Base-by-base conservation (phyloP, 2,888 invertebrate species). In the Eledona agricola region DNA sequence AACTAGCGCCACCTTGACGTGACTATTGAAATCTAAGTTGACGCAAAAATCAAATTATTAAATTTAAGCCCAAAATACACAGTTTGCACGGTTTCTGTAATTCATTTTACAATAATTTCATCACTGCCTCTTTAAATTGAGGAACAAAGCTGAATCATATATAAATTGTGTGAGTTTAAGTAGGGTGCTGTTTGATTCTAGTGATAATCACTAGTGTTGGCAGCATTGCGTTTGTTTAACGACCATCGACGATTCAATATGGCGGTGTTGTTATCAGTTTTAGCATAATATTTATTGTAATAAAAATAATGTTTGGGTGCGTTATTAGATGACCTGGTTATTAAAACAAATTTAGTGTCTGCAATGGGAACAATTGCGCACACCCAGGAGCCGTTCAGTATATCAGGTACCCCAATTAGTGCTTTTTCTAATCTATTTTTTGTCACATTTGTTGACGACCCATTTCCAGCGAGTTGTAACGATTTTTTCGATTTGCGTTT, bases 321-420 rank as follows among this genome's bases (percentile, higher is more conserved):
- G 25, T 45, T 31, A 19, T 19, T 50, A 40, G 15, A 16, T 51
- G 25, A 25, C 4, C 23, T 31, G 9, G 43, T 43, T 43, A 31
- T 43, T 22, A 19, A n/a, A 31, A 29, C 17, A 22, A 38, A 16
- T 4, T 34, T 26, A 15, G 7, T 37, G 9, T 43, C 34, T 34
- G 63, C 60, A 53, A 75, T 75, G 75, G 74, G 73, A 57, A 69
- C 72, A 57, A 63, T 71, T 51, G 72, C 68, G 56, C 73, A 73
- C 58, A 68, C 62, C 50, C 64, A 72, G 58, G 74, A 75, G 57
- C 63, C 70, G 17, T 74, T 72, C 58, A 73, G 72, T 57, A 65
- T 72, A 59, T 64, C 72, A 57, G 73, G 74, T 74, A n/a, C 62
- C 55, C 62, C 43, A 6, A 20, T 55, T 25, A 22, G 37, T 23